Base-by-base conservation (phyloP, 2,113 vertebrate species). In the Dicaeum eximium region DNA sequence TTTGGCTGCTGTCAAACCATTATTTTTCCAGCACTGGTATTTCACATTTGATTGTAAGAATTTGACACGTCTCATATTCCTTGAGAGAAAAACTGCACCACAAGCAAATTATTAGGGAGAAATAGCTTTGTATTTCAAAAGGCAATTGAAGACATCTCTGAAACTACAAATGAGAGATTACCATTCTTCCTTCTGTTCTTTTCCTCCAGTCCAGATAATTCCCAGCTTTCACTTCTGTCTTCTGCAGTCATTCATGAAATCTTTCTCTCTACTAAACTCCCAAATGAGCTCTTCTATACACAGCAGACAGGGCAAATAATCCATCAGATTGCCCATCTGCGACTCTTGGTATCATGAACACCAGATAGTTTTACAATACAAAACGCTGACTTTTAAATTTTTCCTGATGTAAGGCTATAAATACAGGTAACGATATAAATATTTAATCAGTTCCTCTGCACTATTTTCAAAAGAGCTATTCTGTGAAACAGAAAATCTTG, bases 241-340 rank as follows among this genome's bases (percentile, higher is more conserved):
- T 78, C 89, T 90, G 37, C 45, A 93, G 80, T 67, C 53, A 66
- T 91, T 95, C 83, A 75, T 25, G 73, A 95, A 87, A 80, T 92
- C 38, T 83, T 90, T 93, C 73, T 80, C 44, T 75, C 40, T 84
- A n/a, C 4, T 2, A 23, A 57, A 86, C 38, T 13, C 15, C 21
- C 57, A 93, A 89, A 86, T 65, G 35, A 89, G 53, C 28, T 95
- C 38, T 67, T 78, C 69, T 62, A 11, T 33, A 44, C 56, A 82
- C 27, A 80, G 44, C 51, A 88, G 47, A 74, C 33, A 91, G n/a
- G 62, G 22, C 69, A 92, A 80, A 93, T 65, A 84, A 93, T 93
- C 82, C 58, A 80, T 88, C 77, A 93, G 23, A 44, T 50, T 60
- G 6, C 16, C 30, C 6, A 38, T 62, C 80, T 61, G 64, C 82